These are phyloP conservation scores for Podocnemis expansa DNA, from an alignment of 2,113 vertebrate genomes.

Conservation along the genomic window DNA sequence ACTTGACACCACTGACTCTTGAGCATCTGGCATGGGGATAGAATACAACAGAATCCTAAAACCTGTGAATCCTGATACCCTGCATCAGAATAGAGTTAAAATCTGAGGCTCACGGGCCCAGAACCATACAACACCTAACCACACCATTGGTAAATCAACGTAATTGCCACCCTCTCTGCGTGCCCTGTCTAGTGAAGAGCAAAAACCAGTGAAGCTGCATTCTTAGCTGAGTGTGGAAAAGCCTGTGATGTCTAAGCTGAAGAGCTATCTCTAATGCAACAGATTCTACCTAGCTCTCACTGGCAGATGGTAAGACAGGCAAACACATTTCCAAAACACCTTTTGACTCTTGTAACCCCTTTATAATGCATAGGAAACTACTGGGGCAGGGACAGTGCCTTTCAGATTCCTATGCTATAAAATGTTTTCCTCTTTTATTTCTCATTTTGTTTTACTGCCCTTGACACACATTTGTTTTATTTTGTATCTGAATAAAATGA, in stretches of 20 bases:
- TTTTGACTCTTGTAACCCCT: neutral
- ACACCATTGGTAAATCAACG: neutral
- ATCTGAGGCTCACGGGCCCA: neutral
- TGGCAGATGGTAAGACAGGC: no score
- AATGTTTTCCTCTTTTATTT: neutral
- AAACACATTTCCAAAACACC: neutral
- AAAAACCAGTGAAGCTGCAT: neutral
- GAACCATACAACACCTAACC: neutral
- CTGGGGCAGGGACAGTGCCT: neutral
- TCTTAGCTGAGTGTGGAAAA: neutral
- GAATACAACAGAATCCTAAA: neutral
- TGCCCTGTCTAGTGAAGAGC: neutral
- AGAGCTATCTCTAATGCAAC: neutral
- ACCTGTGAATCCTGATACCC: neutral
- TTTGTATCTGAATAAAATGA: neutral
- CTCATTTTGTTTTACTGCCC: neutral
- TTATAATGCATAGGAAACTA: neutral
- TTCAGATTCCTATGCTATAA: no score
- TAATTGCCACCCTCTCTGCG: neutral
- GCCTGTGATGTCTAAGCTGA: neutral
- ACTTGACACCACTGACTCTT: neutral
- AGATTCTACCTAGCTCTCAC: neutral
- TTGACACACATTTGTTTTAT: slow-evolving; percentile 1
- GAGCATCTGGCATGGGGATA: neutral
- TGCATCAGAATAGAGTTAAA: neutral